A percentile compares a stretch with the other conserved stretches of the same genome.
Conservation (phyloP, 1,140 invertebrate genomes). For the Drosophila orosa region DNA sequence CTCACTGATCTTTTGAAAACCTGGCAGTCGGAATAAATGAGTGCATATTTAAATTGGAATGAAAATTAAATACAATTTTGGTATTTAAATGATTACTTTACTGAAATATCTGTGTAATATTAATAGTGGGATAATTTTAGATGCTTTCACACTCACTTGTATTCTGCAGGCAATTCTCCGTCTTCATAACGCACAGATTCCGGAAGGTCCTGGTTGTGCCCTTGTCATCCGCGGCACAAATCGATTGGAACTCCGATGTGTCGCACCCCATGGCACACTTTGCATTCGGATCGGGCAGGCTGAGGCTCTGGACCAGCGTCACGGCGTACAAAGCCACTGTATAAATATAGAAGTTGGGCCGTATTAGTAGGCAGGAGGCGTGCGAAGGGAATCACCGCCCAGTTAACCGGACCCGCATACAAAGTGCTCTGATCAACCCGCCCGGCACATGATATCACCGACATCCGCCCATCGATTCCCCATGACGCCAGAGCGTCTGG, state of each 20-base stretch:
- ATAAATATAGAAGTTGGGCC: constrained; percentile 54
- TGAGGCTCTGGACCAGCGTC: constrained; percentile 67
- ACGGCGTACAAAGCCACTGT: constrained; percentile 72
- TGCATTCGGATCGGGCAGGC: constrained; percentile 70
- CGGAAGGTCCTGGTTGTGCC: constrained; percentile 76
- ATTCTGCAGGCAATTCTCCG: constrained; percentile 80
- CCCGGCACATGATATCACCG: constrained; percentile 67
- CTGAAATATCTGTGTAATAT: background rate
- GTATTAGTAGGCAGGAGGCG: constrained; percentile 57
- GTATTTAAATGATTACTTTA: too few species aligned
- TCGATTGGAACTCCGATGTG: constrained; percentile 51
- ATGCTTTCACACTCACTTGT: constrained; percentile 62
- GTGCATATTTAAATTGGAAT: background rate
- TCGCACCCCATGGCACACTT: constrained; percentile 80
- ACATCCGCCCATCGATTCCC: constrained; percentile 58
- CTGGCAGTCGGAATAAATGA: constrained; percentile 30
- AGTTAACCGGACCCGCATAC: constrained; percentile 45
- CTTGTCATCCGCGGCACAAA: constrained; percentile 80
- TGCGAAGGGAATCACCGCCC: constrained; percentile 29
- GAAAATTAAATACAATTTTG: background rate
- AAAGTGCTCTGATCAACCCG: constrained; percentile 38
- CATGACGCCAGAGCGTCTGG: constrained; percentile 67
- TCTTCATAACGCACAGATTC: constrained; percentile 81
- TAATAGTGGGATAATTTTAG: too few species aligned
- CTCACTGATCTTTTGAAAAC: constrained; percentile 81